Percentiles rank a stretch among this genome's conserved stretches.
Conservation (phyloP, 2,113 vertebrate species). For the Trachemys scripta region DNA sequence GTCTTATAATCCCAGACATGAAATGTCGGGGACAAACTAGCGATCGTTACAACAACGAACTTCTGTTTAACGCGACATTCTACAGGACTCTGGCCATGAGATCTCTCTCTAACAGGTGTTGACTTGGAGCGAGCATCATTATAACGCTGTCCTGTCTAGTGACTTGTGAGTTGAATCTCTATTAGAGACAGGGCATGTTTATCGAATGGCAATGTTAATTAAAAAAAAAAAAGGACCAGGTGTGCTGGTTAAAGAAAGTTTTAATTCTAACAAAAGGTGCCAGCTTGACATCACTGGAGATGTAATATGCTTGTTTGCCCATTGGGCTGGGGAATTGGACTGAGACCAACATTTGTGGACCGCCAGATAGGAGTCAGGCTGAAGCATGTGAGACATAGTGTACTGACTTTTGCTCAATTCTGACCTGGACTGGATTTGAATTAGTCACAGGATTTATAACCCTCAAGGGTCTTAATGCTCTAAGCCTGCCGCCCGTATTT, state of each 20-base stretch:
- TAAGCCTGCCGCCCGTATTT: neutral
- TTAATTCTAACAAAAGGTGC: neutral
- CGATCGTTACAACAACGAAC: no score
- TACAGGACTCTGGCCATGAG: no score
- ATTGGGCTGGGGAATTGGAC: neutral
- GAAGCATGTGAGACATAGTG: neutral
- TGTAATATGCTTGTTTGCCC: neutral
- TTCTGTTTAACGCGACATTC: no score
- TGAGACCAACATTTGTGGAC: accelerated
- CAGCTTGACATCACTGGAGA: neutral
- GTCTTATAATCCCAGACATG: no score
- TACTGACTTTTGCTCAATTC: neutral
- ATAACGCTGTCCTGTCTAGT: no score
- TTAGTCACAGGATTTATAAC: accelerated
- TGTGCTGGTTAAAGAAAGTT: neutral
- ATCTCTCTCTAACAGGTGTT: no score
- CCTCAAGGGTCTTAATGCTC: neutral
- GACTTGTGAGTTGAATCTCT: no score
- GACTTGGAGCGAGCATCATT: no score
- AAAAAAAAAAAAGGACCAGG: neutral
- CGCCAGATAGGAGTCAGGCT: neutral
- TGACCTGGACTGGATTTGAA: neutral
- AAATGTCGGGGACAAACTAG: no score
- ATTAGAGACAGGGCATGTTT: no score
- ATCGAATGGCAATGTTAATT: no score